phyloP scores from a whole-genome alignment of 2,113 vertebrate genomes.

The Hemiprocne comata region DNA sequence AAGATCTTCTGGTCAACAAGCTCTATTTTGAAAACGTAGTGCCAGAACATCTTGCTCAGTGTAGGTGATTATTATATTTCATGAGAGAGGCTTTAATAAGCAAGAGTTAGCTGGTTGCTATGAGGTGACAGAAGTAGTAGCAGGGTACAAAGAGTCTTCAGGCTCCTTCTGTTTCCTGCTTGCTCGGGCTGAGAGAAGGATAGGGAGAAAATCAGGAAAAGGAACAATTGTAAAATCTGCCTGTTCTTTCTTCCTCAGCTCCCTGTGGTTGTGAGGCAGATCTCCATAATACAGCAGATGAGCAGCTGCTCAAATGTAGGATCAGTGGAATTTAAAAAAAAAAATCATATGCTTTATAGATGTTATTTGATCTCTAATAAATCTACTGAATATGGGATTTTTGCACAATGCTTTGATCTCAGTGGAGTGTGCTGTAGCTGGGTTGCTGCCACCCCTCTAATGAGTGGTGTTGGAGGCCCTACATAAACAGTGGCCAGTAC shows the following conservation, averaged over 20 bases:
- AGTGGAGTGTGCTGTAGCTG: neutral
- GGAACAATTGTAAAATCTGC: neutral
- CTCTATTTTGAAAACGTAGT: neutral
- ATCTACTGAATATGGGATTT: conserved; percentile 31
- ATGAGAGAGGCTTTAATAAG: neutral
- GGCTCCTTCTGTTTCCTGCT: neutral
- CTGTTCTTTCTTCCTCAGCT: neutral
- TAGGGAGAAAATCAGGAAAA: neutral
- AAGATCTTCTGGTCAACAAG: neutral
- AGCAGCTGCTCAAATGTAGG: neutral
- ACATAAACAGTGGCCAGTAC: neutral
- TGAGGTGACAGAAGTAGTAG: neutral
- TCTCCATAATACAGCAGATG: neutral
- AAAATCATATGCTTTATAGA: neutral
- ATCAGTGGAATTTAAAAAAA: neutral
- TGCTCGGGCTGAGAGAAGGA: neutral
- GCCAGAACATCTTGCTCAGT: neutral
- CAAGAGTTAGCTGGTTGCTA: neutral
- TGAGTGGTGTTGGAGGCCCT: conserved; percentile 30
- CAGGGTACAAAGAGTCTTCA: neutral
- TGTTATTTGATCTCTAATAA: conserved; percentile 47
- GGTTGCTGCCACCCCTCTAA: conserved; percentile 35
- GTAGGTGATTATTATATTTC: neutral
- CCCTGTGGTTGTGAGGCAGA: neutral
- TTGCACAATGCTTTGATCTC: conserved; percentile 39